phyloP scores from a whole-genome alignment of 2,797 vertebrate genomes.

The Cuniculus paca region DNA sequence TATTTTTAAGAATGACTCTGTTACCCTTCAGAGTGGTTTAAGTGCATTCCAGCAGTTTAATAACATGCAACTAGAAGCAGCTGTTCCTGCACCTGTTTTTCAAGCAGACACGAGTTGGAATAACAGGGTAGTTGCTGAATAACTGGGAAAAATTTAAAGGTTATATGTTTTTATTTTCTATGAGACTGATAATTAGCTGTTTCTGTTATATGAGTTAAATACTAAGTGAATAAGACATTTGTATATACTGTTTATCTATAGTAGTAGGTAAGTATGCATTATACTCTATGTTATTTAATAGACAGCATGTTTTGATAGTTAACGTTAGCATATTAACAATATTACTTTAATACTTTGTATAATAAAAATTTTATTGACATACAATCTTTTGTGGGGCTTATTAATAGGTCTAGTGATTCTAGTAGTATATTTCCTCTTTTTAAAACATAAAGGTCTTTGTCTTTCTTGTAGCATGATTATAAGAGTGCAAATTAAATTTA shows the following conservation, averaged over 20 bases:
- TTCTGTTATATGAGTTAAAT: constrained; percentile 40
- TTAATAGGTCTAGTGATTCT: constrained; percentile 45
- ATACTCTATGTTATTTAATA: not conserved
- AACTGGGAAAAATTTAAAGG: constrained; percentile 33
- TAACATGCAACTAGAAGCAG: constrained; percentile 74
- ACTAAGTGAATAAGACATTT: not conserved
- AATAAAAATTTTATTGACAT: not conserved
- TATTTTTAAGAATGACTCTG: constrained; percentile 84
- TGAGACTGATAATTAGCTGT: not conserved
- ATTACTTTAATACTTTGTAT: not conserved
- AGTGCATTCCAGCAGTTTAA: constrained; percentile 83
- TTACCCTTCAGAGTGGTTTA: constrained; percentile 69
- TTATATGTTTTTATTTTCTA: constrained; percentile 50
- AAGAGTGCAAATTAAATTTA: constrained; percentile 51
- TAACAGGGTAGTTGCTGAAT: constrained; percentile 61
- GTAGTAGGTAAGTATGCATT: not conserved
- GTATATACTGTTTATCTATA: not conserved
- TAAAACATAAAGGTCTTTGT: constrained; percentile 2
- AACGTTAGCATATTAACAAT: constrained; percentile 21
- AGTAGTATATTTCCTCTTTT: constrained; percentile 30
- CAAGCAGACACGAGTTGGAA: constrained; percentile 65
- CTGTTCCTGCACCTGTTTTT: constrained; percentile 84
- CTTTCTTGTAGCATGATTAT: constrained; percentile 26
- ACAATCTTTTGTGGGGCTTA: constrained; percentile 19
- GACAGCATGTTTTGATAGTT: constrained; percentile 42